Base-by-base conservation (phyloP, 30 jellyfish, hydroid and myxozoan species). In the Turritopsis rubra region DNA sequence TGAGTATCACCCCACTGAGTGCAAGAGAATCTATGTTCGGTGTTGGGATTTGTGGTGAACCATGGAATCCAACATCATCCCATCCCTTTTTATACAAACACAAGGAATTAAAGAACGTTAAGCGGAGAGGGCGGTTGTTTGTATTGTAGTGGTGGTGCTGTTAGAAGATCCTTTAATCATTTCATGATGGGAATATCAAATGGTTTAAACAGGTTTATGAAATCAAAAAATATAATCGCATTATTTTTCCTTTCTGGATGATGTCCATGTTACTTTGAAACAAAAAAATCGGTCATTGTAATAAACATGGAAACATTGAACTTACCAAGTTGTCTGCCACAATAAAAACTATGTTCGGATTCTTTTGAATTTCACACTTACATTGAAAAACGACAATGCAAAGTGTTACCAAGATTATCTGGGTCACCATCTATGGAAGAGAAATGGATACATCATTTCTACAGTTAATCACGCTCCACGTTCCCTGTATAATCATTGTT, bases 51-150 rank as follows among this genome's bases (percentile, higher is more conserved):
- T 89, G 97, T 4, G 97, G 96, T 23, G 97, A 89, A 68, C 99
- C 99, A 73, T 95, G 99, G 52, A 89, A 90, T 9, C 96, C 84
- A 31, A 95, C 96, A 68, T 95, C 99, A 81, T 95, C 99, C 99
- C 99, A 95, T 13, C 99, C 99, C 99, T 95, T 86, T 16, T 54
- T 54, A 83, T 71, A n/a, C 54, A 76, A 41, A n/a, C 18, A 18
- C n/a, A n/a, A 18, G 73, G n/a, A n/a, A 16, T n/a, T n/a, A n/a
- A n/a, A n/a, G n/a, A n/a, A n/a, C n/a, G n/a, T n/a, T n/a, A n/a
- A n/a, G n/a, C n/a, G n/a, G n/a, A n/a, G n/a, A n/a, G n/a, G n/a
- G n/a, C n/a, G n/a, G n/a, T n/a, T n/a, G n/a, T n/a, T n/a, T n/a
- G n/a, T n/a, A n/a, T n/a, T n/a, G n/a, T n/a, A n/a, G n/a, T n/a